These are phyloP conservation scores for Turnix velox DNA, from an alignment of 2,113 vertebrate genomes.

Conservation along the genomic window DNA sequence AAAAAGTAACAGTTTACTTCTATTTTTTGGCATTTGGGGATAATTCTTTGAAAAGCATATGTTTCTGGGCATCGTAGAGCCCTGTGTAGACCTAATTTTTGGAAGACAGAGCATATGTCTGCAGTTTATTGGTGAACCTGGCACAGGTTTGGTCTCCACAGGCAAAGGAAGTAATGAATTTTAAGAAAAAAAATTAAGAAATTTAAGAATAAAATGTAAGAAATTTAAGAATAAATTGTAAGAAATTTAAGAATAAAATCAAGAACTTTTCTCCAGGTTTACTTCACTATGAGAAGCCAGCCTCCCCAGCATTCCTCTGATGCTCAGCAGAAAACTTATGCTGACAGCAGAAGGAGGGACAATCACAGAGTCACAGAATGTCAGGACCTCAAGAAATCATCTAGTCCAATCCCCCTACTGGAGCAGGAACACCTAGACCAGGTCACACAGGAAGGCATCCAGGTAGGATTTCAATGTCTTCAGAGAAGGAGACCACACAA, in stretches of 20 bases:
- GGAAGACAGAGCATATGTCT: neutral
- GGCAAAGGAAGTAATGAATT: neutral
- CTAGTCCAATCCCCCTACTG: too few species aligned
- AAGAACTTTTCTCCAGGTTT: neutral
- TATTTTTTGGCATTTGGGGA: neutral
- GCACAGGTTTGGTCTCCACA: neutral
- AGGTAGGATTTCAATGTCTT: too few species aligned
- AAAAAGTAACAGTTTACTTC: neutral
- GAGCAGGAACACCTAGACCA: too few species aligned
- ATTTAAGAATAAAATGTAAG: neutral
- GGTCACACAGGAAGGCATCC: too few species aligned
- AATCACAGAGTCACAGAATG: too few species aligned
- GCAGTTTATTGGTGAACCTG: neutral
- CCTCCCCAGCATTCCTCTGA: neutral
- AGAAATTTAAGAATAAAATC: neutral
- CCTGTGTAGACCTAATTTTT: neutral
- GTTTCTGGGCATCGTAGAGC: neutral
- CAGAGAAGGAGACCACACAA: too few species aligned
- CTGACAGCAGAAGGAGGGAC: neutral
- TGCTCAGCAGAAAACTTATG: neutral
- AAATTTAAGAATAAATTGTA: neutral
- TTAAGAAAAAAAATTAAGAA: neutral
- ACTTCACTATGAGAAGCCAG: neutral
- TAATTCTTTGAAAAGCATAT: neutral
- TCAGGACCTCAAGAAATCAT: too few species aligned